phyloP scores from a whole-genome alignment of 2,113 vertebrate species.

The Lampris incognitus region DNA sequence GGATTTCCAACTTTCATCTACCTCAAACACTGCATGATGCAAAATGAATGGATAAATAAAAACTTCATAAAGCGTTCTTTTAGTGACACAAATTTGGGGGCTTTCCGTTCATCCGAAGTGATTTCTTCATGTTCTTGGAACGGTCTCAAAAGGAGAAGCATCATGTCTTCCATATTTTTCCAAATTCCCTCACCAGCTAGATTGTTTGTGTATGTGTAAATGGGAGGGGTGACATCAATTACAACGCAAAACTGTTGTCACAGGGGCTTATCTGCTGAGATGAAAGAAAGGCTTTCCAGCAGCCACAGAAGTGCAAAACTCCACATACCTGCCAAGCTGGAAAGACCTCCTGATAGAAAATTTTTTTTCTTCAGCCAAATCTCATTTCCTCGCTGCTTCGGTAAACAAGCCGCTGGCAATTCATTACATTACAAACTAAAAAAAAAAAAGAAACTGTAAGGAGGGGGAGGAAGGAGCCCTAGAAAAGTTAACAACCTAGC shows the following conservation, averaged over 20 bases:
- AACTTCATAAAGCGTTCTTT: constrained; percentile 16
- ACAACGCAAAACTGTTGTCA: constrained; percentile 74
- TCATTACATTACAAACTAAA: constrained; percentile 51
- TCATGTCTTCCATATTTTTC: background rate
- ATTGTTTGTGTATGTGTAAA: too few relatives aligned
- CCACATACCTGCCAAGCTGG: constrained; percentile 61
- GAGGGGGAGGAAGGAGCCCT: constrained; percentile 36
- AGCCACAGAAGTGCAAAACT: constrained; percentile 51
- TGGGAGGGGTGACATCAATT: constrained; percentile 59
- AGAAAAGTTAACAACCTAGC: constrained; percentile 76
- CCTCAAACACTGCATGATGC: constrained; percentile 15
- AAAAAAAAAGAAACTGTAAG: constrained; percentile 37
- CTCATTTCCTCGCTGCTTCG: constrained; percentile 46
- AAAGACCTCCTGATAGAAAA: constrained; percentile 59
- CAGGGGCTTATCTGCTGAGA: constrained; percentile 62
- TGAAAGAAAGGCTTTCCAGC: constrained; percentile 61
- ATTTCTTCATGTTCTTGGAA: constrained; percentile 35
- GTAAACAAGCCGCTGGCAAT: constrained; percentile 72
- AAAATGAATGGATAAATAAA: constrained; percentile 25
- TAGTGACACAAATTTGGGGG: constrained; percentile 2
- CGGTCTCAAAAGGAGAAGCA: constrained; percentile 23
- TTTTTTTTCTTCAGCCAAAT: constrained; percentile 35
- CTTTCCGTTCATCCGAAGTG: constrained; percentile 35
- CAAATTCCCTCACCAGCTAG: constrained; percentile 26
- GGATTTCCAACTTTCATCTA: constrained; percentile 27